phyloP scores from a whole-genome alignment of 2,113 vertebrate species.

The Plectropomus leopardus region DNA sequence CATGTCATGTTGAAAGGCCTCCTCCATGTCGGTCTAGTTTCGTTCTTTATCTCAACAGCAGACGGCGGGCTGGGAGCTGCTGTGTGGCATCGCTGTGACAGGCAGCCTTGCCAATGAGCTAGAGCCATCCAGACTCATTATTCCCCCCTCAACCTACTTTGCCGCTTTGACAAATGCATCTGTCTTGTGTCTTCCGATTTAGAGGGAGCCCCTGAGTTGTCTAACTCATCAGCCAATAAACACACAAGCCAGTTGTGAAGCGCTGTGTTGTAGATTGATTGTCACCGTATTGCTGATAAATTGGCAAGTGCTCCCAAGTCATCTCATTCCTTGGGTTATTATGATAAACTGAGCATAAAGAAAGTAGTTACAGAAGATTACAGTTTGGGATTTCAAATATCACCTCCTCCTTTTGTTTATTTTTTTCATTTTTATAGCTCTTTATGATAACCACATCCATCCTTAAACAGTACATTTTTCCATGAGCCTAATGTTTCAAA shows the following conservation, averaged over 20 bases:
- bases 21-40: slow-evolving; percentile 41
- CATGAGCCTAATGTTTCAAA: background rate
- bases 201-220: slow-evolving; percentile 32
- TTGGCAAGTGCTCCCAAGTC: background rate
- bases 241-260: slow-evolving; percentile 21
- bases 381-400: background rate
- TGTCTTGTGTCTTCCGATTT: slow-evolving; percentile 46
- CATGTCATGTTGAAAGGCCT: slow-evolving; percentile 56
- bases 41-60: slow-evolving; percentile 68
- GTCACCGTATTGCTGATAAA: slow-evolving; percentile 13
- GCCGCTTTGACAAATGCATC: slow-evolving; percentile 54
- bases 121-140: slow-evolving; percentile 56
- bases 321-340: slow-evolving; percentile 9
- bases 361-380: background rate
- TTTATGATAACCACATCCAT: background rate
- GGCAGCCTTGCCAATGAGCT: slow-evolving; percentile 52
- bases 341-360: background rate
- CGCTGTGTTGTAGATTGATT: slow-evolving; percentile 19
- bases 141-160: slow-evolving; percentile 50
- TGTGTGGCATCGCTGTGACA: slow-evolving; percentile 56
- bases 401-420: background rate
- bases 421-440: background rate
- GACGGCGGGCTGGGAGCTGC: slow-evolving; percentile 41
- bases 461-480: background rate
- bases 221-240: slow-evolving; percentile 41